Evolutionary conservation across 2,113 vertebrate genomes (phyloP).

Genomic region (Mus spicilegus): DNA sequence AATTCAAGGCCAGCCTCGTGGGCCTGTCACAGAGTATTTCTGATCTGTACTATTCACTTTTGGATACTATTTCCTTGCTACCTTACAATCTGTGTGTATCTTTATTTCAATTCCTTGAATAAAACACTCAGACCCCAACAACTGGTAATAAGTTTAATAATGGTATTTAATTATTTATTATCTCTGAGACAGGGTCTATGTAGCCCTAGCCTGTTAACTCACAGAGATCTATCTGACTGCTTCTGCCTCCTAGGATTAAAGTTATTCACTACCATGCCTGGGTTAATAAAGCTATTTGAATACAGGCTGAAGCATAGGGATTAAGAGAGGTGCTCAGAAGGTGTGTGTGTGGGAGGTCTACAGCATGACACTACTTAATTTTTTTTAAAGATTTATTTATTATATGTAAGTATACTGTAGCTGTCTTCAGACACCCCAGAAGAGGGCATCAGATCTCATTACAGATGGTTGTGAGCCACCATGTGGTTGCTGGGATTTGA

Average conservation of each 20-base stretch:
- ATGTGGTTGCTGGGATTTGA: too few relatives aligned
- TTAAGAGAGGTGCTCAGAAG: neutral
- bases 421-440: too few relatives aligned
- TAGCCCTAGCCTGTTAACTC: neutral
- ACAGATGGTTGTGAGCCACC: too few relatives aligned
- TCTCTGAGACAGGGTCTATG: neutral
- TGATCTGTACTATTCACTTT: neutral
- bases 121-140: neutral
- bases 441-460: too few relatives aligned
- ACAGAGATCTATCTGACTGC: neutral
- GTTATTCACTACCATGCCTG: neutral
- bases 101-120: neutral
- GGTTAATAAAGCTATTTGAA: neutral
- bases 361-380: neutral
- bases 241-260: neutral
- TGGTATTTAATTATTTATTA: neutral
- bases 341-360: neutral
- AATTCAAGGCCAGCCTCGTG: neutral
- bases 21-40: neutral
- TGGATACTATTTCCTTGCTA: neutral
- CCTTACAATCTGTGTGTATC: neutral
- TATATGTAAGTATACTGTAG: too few relatives aligned
- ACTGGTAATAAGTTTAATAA: neutral
- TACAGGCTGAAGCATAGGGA: neutral
- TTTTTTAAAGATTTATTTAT: too few relatives aligned